A percentile compares a stretch with the other conserved stretches of the same genome.
These are phyloP conservation scores for Drosophila melanosoma DNA, from an alignment of 2,888 invertebrate genomes.

Conservation along the genomic window DNA sequence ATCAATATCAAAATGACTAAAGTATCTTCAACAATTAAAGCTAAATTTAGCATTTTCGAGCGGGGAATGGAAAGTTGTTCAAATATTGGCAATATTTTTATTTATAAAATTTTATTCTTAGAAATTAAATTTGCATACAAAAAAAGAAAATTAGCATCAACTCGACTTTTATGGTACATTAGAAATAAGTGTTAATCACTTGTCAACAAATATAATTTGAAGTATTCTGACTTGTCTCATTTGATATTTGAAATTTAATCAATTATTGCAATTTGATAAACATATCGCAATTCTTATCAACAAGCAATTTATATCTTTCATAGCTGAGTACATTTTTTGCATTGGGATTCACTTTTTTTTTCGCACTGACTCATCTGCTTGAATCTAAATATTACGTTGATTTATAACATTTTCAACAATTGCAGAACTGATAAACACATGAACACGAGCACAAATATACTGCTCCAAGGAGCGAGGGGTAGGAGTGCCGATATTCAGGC, in stretches of 20 bases:
- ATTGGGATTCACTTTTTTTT: slow-evolving; percentile 15
- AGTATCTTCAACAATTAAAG: neutral
- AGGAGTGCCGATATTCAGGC: neutral
- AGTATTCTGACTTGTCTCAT: slow-evolving; percentile 3
- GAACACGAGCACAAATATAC: slow-evolving; percentile 15
- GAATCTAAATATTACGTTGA: slow-evolving; percentile 25
- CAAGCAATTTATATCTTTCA: slow-evolving; percentile 19
- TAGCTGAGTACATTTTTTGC: slow-evolving; percentile 23
- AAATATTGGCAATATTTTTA: neutral
- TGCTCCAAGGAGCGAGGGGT: neutral
- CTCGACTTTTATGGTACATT: neutral
- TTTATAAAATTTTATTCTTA: neutral
- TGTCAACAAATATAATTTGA: neutral
- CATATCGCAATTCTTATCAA: slow-evolving; percentile 24
- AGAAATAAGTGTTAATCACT: neutral
- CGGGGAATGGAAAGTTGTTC: too few relatives aligned
- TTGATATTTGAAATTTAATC: neutral
- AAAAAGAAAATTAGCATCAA: neutral
- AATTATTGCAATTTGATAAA: slow-evolving; percentile 12
- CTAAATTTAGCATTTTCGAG: neutral
- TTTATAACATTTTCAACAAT: slow-evolving; percentile 35
- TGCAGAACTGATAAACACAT: slow-evolving; percentile 42
- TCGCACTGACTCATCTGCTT: slow-evolving; percentile 33
- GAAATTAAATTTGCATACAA: neutral
- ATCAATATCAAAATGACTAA: slow-evolving; percentile 26